These are phyloP conservation scores for Pseudopodoces humilis DNA, from an alignment of 2,113 vertebrate genomes.

Conservation along the genomic window DNA sequence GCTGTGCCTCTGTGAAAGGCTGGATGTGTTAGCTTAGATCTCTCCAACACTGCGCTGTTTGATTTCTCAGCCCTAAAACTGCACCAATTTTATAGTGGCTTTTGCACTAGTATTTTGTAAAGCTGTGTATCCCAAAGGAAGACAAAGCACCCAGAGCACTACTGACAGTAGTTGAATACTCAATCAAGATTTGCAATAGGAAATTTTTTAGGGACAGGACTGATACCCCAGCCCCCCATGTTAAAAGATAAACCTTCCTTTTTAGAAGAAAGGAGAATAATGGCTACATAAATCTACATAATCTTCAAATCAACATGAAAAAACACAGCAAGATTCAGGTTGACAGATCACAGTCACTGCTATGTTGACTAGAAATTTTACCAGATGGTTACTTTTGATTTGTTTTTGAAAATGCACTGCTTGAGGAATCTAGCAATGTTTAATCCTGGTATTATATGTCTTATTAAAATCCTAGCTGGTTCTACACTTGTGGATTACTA, in stretches of 20 bases:
- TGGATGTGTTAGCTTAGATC: neutral
- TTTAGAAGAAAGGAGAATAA: neutral
- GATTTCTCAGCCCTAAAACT: neutral
- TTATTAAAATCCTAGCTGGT: constrained; percentile 41
- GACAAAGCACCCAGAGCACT: neutral
- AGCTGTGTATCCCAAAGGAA: neutral
- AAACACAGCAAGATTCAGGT: neutral
- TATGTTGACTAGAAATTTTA: neutral
- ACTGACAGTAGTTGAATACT: neutral
- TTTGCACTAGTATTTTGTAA: neutral
- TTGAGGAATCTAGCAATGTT: constrained; percentile 1
- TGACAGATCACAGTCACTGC: neutral
- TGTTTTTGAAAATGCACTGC: constrained; percentile 20
- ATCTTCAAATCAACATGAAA: neutral
- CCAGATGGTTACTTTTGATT: constrained; percentile 14
- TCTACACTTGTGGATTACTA: constrained; percentile 17
- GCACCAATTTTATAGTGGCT: neutral
- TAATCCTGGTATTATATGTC: constrained; percentile 53
- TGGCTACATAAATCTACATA: neutral
- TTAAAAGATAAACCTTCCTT: neutral
- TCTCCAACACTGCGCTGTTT: neutral
- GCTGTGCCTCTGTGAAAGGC: neutral
- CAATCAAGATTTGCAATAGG: neutral
- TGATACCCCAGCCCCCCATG: neutral
- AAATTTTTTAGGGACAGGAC: neutral